These are phyloP conservation scores for Varanus komodoensis DNA, from an alignment of 2,113 vertebrate species.

Conservation along the genomic window DNA sequence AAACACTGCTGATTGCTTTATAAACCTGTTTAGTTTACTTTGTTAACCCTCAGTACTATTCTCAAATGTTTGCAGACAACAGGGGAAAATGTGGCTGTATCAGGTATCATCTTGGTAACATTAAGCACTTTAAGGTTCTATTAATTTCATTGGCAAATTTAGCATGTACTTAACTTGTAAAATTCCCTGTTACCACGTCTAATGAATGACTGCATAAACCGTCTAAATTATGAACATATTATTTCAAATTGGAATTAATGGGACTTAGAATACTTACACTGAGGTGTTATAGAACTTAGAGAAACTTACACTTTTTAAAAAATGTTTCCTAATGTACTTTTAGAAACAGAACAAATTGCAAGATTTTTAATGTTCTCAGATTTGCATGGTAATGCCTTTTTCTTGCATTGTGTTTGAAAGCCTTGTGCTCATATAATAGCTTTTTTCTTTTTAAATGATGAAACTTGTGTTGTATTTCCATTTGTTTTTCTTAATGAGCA, in stretches of 20 bases:
- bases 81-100: background rate
- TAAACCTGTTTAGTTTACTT: background rate
- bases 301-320: background rate
- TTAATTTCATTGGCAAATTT: background rate
- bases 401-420: background rate
- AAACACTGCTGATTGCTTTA: background rate
- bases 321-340: background rate
- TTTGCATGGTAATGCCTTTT: background rate
- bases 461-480: background rate
- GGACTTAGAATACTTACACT: background rate
- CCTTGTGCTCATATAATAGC: background rate
- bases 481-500: background rate
- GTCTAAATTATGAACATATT: background rate
- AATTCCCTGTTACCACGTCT: background rate
- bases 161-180: background rate
- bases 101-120: background rate
- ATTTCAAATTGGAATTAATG: background rate
- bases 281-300: background rate
- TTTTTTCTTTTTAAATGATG: background rate
- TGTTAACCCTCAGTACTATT: background rate
- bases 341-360: background rate
- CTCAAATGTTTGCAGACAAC: background rate
- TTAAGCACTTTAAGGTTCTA: background rate
- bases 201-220: background rate
- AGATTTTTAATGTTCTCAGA: background rate